Percentiles rank a stretch among this genome's conserved stretches.
Conservation (phyloP, 2,113 vertebrate species). For the Misgurnus mizolepis region DNA sequence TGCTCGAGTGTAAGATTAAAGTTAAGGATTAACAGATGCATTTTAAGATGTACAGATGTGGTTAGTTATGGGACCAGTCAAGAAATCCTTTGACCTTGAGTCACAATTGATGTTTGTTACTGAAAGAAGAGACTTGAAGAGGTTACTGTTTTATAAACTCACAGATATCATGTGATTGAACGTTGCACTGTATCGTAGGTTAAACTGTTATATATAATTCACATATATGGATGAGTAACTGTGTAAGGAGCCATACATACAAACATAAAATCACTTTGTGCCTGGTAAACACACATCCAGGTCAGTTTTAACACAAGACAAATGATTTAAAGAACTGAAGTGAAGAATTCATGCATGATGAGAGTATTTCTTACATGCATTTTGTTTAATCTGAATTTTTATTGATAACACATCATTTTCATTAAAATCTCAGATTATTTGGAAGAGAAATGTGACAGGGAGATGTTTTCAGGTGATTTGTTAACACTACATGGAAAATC, state of each 20-base stretch:
- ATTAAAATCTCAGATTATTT: too few relatives aligned
- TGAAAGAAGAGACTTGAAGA: constrained; percentile 13
- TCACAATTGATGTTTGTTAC: not conserved
- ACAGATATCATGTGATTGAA: constrained; percentile 32
- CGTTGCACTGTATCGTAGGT: constrained; percentile 40
- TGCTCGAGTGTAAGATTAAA: not conserved
- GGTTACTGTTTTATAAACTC: constrained; percentile 15
- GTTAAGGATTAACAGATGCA: too few relatives aligned
- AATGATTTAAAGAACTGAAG: not conserved
- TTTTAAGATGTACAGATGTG: too few relatives aligned
- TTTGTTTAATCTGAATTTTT: too few relatives aligned
- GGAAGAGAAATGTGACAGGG: not conserved
- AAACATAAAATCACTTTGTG: not conserved
- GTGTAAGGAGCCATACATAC: not conserved
- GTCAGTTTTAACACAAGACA: not conserved
- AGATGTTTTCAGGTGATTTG: not conserved
- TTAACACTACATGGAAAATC: constrained; percentile 14
- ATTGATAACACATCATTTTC: too few relatives aligned
- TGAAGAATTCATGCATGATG: not conserved
- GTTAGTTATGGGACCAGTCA: not conserved
- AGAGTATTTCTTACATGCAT: too few relatives aligned
- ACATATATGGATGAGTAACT: not conserved
- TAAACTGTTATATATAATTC: too few relatives aligned
- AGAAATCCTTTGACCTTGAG: not conserved
- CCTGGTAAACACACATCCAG: not conserved